Evolutionary conservation across 64 coral and sea anemone genomes (phyloP).

Genomic region (Platygyra sinensis): DNA sequence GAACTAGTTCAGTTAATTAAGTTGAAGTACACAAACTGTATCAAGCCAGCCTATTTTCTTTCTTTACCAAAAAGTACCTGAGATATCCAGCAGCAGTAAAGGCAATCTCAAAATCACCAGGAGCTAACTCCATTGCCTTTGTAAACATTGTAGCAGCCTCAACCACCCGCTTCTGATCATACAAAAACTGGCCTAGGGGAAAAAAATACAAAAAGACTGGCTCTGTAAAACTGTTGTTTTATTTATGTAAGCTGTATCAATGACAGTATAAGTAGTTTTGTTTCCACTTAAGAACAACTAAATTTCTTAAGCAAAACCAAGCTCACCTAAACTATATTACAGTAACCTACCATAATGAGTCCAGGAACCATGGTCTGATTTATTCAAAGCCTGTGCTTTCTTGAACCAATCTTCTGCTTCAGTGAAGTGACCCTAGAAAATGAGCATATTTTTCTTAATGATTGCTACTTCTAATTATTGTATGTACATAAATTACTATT

Average conservation of each 20-base stretch:
- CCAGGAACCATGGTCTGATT: slow-evolving; percentile 46
- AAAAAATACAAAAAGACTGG: neutral
- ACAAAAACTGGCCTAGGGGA: slow-evolving; percentile 50
- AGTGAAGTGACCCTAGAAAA: neutral
- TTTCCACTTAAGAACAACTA: no score
- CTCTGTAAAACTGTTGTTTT: no score
- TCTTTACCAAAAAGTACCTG: neutral
- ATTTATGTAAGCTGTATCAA: no score
- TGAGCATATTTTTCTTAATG: no score
- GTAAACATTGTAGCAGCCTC: slow-evolving; percentile 60
- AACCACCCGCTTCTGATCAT: slow-evolving; percentile 13
- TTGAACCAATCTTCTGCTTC: slow-evolving; percentile 47
- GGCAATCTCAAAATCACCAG: slow-evolving; percentile 62
- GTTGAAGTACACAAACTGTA: no score
- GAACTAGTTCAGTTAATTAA: no score
- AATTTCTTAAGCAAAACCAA: no score
- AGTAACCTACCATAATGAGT: slow-evolving; percentile 53
- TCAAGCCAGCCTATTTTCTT: neutral
- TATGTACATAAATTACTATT: no score
- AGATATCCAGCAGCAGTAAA: slow-evolving; percentile 61
- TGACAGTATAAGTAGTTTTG: no score
- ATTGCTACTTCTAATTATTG: no score
- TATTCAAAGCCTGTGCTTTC: slow-evolving; percentile 38
- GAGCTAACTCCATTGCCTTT: slow-evolving; percentile 49
- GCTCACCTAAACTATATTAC: neutral